These are phyloP conservation scores for Agelastica alni DNA, from an alignment of 2,888 invertebrate species.

Conservation along the genomic window DNA sequence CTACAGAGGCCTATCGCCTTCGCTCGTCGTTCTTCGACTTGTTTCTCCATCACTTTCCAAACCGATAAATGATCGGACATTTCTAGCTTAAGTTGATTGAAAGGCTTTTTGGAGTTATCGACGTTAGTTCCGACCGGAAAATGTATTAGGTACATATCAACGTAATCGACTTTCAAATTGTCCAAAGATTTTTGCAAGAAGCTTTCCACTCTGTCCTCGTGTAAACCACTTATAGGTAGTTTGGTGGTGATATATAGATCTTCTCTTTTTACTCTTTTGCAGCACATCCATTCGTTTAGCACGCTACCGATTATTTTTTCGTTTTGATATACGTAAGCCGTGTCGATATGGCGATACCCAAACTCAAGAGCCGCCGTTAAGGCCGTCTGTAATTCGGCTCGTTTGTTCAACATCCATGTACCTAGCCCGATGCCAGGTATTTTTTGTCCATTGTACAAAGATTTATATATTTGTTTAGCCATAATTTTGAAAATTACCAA, in stretches of 20 bases:
- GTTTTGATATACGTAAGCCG: slow-evolving; percentile 76
- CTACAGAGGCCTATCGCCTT: slow-evolving; percentile 83
- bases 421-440: slow-evolving; percentile 68
- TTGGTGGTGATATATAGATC: slow-evolving; percentile 84
- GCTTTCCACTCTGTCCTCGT: slow-evolving; percentile 56
- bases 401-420: slow-evolving; percentile 73
- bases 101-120: slow-evolving; percentile 8
- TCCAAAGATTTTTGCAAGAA: slow-evolving; percentile 40
- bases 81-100: slow-evolving; percentile 13
- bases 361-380: slow-evolving; percentile 69
- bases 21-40: slow-evolving; percentile 67
- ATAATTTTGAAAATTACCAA: not conserved
- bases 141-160: slow-evolving; percentile 44
- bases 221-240: slow-evolving; percentile 66
- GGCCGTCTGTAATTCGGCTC: slow-evolving; percentile 64
- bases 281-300: slow-evolving; percentile 69
- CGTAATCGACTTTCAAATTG: slow-evolving; percentile 41
- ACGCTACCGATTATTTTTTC: slow-evolving; percentile 74
- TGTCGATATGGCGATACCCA: slow-evolving; percentile 82
- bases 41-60: slow-evolving; percentile 61
- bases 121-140: slow-evolving; percentile 39
- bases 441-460: slow-evolving; percentile 26
- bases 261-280: slow-evolving; percentile 69
- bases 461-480: not conserved
- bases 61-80: slow-evolving; percentile 19